These are phyloP conservation scores for Sturmia bella DNA, from an alignment of 2,888 invertebrate species.

Conservation along the genomic window DNA sequence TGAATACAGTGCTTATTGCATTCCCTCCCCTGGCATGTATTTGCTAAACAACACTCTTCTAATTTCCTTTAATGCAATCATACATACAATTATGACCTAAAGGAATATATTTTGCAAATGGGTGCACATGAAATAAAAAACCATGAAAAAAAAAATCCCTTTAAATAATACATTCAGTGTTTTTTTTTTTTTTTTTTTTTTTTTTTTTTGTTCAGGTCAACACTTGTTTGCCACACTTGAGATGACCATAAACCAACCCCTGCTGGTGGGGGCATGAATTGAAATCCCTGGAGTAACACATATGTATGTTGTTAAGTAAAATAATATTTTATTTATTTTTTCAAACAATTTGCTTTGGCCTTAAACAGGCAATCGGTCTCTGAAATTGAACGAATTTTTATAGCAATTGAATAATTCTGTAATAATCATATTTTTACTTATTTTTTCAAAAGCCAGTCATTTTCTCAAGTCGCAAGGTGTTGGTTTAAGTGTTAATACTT, in stretches of 20 bases:
- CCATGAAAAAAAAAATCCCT: background rate
- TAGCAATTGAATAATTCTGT: slow-evolving; percentile 61
- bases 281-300: slow-evolving; percentile 64
- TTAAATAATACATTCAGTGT: background rate
- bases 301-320: slow-evolving; percentile 30
- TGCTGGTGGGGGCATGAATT: background rate
- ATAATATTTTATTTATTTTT: slow-evolving; percentile 30
- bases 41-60: too few species aligned
- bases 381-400: slow-evolving; percentile 32
- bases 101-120: too few species aligned
- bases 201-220: slow-evolving; percentile 25
- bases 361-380: background rate
- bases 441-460: slow-evolving; percentile 7
- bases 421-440: slow-evolving; percentile 47
- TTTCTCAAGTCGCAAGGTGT: slow-evolving; percentile 43
- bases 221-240: slow-evolving; percentile 3
- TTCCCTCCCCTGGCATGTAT: too few species aligned
- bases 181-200: too few species aligned
- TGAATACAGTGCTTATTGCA: too few species aligned
- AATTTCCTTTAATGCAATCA: too few species aligned
- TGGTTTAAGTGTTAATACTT: slow-evolving; percentile 61
- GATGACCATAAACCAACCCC: slow-evolving; percentile 40
- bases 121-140: too few species aligned
- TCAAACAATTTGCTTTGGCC: slow-evolving; percentile 48
- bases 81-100: too few species aligned